Evolutionary conservation across 2,888 invertebrate genomes (phyloP).

Genomic region (Chloroclystis v-ata): DNA sequence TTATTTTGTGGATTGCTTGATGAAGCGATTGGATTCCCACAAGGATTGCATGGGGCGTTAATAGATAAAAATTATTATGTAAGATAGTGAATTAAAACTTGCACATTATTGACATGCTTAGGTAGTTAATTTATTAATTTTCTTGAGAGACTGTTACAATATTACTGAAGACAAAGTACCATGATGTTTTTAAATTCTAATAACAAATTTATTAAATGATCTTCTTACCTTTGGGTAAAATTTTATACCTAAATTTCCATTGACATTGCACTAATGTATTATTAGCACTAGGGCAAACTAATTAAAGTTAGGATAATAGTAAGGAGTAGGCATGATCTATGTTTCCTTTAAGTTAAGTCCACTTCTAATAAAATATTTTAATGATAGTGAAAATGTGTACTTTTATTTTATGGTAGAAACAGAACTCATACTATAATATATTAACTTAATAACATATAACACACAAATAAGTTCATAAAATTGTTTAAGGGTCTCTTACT

Average conservation of each 20-base stretch:
- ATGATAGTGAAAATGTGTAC: conserved; percentile 44
- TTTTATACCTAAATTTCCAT: conserved; percentile 6
- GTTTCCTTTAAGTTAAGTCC: conserved; percentile 57
- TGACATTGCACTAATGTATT: conserved; percentile 15
- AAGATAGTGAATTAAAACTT: conserved; percentile 11
- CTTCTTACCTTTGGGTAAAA: conserved; percentile 1
- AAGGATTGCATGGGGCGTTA: conserved; percentile 14
- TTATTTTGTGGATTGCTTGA: conserved; percentile 55
- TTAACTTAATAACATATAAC: background rate
- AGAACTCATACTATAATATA: background rate
- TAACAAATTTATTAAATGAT: conserved; percentile 7
- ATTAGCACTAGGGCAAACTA: conserved; percentile 5
- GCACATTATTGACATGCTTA: conserved; percentile 10
- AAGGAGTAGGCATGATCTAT: conserved; percentile 39
- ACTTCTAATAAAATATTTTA: conserved; percentile 60
- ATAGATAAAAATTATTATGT: conserved; percentile 6
- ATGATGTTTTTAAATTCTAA: background rate
- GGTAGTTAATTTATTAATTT: conserved; percentile 9
- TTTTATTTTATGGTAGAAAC: conserved; percentile 42
- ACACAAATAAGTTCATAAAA: too few relatives aligned
- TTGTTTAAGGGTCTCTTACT: too few relatives aligned
- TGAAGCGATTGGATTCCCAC: conserved; percentile 43
- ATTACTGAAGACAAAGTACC: conserved; percentile 1
- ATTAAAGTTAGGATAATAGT: conserved; percentile 8
- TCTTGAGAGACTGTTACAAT: background rate